Evolutionary conservation across 2,888 invertebrate species (phyloP).

Genomic region (Ennomos erosarius): DNA sequence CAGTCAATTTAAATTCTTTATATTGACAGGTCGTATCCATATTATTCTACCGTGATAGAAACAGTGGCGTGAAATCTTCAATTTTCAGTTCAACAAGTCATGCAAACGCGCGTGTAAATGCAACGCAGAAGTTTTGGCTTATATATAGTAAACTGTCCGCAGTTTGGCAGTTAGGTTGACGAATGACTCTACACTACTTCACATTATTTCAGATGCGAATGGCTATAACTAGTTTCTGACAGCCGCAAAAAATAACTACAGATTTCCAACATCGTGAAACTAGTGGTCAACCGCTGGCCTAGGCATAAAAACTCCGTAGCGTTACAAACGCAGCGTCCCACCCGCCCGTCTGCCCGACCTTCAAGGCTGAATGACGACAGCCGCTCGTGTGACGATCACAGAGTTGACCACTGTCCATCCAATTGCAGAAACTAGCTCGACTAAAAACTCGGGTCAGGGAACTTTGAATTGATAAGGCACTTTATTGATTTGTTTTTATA

Average conservation of each 20-base stretch:
- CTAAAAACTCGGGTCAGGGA: conserved; percentile 44
- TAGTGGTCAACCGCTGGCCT: too few species aligned
- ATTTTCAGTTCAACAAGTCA: conserved; percentile 45
- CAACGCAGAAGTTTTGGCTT: too few species aligned
- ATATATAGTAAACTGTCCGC: too few species aligned
- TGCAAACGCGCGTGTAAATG: conserved; percentile 37
- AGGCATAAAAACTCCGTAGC: conserved; percentile 6
- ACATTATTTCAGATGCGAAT: too few species aligned
- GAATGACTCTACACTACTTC: too few species aligned
- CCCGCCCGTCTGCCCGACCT: conserved; percentile 41
- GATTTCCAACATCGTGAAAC: conserved; percentile 17
- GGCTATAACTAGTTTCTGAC: too few species aligned
- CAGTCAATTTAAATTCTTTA: too few species aligned
- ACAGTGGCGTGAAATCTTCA: conserved; percentile 57
- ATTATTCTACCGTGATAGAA: conserved; percentile 38
- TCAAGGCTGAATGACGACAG: conserved; percentile 56
- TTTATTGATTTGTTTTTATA: conserved; percentile 30
- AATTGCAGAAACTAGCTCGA: conserved; percentile 36
- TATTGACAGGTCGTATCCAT: conserved; percentile 45
- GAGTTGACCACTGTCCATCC: conserved; percentile 30
- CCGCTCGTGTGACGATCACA: conserved; percentile 48
- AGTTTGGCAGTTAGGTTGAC: too few species aligned
- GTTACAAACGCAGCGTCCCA: conserved; percentile 34
- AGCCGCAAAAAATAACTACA: too few species aligned
- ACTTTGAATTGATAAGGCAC: conserved; percentile 38